A percentile compares a stretch with the other conserved stretches of the same genome.
phyloP scores from a whole-genome alignment of 1,140 invertebrate species.

The Acromyrmex heyeri region DNA sequence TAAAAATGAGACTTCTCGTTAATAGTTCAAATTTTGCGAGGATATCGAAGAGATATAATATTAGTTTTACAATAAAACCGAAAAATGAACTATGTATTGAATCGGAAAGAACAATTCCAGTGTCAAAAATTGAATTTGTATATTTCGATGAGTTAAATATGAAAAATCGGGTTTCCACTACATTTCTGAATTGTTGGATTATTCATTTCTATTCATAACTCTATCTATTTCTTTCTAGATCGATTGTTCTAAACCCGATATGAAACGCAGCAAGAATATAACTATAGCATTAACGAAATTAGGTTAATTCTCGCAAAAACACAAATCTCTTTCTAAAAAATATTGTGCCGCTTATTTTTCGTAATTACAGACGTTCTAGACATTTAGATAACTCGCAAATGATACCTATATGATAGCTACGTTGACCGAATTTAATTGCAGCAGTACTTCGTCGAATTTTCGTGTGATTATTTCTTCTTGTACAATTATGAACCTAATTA shows the following conservation, averaged over 20 bases:
- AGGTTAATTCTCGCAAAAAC: neutral
- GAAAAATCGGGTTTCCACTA: neutral
- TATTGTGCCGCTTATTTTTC: neutral
- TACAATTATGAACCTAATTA: slow-evolving; percentile 45
- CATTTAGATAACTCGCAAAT: slow-evolving; percentile 32
- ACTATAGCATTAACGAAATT: neutral
- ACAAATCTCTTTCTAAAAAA: neutral
- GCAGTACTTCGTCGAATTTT: slow-evolving; percentile 17
- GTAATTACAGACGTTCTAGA: neutral
- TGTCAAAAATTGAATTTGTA: neutral
- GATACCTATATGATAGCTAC: neutral
- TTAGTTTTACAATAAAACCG: neutral
- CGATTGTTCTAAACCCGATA: neutral
- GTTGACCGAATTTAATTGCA: slow-evolving; percentile 21
- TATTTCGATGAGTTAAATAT: neutral
- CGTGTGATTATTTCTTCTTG: slow-evolving; percentile 36
- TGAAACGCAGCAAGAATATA: neutral
- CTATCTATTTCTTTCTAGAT: too few species aligned
- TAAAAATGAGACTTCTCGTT: neutral
- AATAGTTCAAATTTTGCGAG: neutral
- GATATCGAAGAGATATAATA: neutral
- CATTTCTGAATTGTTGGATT: neutral
- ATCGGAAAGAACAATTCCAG: neutral
- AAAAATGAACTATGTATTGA: neutral
- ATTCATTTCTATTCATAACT: neutral